phyloP scores from a whole-genome alignment of 2,113 vertebrate species.

The Etia nguti region DNA sequence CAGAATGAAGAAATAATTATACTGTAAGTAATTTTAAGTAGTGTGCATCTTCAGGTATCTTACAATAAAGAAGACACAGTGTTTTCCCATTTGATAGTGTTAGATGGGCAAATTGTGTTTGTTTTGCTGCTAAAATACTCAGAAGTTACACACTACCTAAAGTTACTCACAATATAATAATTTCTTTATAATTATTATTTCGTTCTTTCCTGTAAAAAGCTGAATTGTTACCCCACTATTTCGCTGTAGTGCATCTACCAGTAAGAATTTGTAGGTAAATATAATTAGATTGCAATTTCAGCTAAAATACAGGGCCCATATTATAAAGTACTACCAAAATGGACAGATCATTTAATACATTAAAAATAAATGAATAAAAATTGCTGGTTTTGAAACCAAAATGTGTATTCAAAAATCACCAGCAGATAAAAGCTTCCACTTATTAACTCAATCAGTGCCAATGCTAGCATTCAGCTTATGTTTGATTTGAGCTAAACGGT shows the following conservation, averaged over 20 bases:
- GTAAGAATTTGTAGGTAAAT: not conserved
- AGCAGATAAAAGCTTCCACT: not conserved
- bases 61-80: accelerated
- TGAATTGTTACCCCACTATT: not conserved
- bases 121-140: not conserved
- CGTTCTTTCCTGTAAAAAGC: not conserved
- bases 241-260: not conserved
- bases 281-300: not conserved
- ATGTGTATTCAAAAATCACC: accelerated
- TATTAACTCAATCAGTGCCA: not conserved
- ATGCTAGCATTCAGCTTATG: not conserved
- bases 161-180: not conserved
- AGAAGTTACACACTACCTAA: not conserved
- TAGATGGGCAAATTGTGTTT: not conserved
- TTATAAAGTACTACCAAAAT: not conserved
- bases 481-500: not conserved
- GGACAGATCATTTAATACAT: not conserved
- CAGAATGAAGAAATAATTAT: not conserved
- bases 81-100: not conserved
- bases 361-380: not conserved
- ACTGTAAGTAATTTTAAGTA: not conserved
- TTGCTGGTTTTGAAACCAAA: not conserved
- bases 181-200: not conserved
- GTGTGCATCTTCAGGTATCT: not conserved
- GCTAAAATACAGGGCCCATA: accelerated